phyloP scores from a whole-genome alignment of 2,888 invertebrate genomes.

The Prosopocoilus inquinatus region DNA sequence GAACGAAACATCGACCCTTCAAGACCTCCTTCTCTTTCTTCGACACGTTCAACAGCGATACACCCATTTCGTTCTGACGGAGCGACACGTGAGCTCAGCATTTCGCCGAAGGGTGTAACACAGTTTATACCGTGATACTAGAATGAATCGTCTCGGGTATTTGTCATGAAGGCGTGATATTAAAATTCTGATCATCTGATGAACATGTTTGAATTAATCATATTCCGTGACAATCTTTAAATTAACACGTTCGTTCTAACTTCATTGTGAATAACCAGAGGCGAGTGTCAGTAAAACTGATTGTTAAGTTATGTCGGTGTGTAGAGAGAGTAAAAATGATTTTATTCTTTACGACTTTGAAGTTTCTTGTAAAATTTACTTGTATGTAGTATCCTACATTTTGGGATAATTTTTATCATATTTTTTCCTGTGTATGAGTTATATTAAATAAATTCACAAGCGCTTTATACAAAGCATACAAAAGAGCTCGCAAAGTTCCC shows the following conservation, averaged over 20 bases:
- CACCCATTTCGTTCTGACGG: neutral
- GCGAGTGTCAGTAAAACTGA: too few relatives aligned
- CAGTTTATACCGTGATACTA: slow-evolving; percentile 25
- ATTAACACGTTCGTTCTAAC: slow-evolving; percentile 47
- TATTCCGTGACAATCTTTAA: slow-evolving; percentile 32
- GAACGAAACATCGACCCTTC: slow-evolving; percentile 20
- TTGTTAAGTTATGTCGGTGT: too few relatives aligned
- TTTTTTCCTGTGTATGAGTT: neutral
- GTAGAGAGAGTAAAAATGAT: too few relatives aligned
- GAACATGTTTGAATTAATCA: slow-evolving; percentile 36
- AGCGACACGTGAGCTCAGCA: neutral
- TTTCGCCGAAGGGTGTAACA: slow-evolving; percentile 20
- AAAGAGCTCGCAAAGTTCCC: slow-evolving; percentile 26
- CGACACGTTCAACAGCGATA: neutral
- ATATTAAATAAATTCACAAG: slow-evolving; percentile 16
- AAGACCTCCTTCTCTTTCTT: neutral
- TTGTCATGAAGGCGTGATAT: slow-evolving; percentile 40
- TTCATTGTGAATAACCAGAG: slow-evolving; percentile 23
- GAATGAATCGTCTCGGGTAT: slow-evolving; percentile 35
- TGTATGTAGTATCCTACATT: neutral
- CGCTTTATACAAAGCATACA: slow-evolving; percentile 23
- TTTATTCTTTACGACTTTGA: too few relatives aligned
- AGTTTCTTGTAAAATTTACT: neutral
- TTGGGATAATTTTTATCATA: neutral
- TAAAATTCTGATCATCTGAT: slow-evolving; percentile 38